Conservation (phyloP, 2,797 vertebrate genomes). For the Delichon dasypus region DNA sequence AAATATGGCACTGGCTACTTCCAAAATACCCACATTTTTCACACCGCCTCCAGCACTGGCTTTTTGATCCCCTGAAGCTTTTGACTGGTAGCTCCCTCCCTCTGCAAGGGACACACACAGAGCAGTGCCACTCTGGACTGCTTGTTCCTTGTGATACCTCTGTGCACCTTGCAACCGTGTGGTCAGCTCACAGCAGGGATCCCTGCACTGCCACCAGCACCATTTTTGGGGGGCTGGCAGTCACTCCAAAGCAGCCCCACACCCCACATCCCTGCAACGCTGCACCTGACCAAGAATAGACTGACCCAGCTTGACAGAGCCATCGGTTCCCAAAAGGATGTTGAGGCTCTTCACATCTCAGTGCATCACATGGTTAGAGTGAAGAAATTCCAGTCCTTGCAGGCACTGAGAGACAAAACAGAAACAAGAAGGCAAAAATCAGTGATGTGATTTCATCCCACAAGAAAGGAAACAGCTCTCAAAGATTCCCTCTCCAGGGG, state of each 20-base stretch:
- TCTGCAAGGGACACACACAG: too few relatives aligned
- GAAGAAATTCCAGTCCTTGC: background rate
- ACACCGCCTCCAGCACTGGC: too few relatives aligned
- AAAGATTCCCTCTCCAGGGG: background rate
- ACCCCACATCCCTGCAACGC: too few relatives aligned
- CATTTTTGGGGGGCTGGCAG: background rate
- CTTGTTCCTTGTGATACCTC: too few relatives aligned
- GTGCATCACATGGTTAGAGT: background rate
- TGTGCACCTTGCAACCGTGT: too few relatives aligned
- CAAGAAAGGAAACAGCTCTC: background rate
- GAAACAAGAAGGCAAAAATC: constrained; percentile 8
- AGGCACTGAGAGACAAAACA: background rate
- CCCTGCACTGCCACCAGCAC: background rate
- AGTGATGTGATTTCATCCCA: too few relatives aligned
- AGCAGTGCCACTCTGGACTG: too few relatives aligned
- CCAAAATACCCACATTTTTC: too few relatives aligned
- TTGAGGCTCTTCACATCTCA: background rate
- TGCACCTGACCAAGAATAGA: background rate
- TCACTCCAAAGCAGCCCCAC: background rate
- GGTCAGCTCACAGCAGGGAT: too few relatives aligned
- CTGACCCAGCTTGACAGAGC: background rate
- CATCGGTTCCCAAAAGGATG: background rate
- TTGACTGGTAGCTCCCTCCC: too few relatives aligned
- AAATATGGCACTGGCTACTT: too few relatives aligned
- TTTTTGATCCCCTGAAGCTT: too few relatives aligned